These are phyloP conservation scores for Xenopus petersii DNA, from an alignment of 2,797 vertebrate species.

Conservation along the genomic window DNA sequence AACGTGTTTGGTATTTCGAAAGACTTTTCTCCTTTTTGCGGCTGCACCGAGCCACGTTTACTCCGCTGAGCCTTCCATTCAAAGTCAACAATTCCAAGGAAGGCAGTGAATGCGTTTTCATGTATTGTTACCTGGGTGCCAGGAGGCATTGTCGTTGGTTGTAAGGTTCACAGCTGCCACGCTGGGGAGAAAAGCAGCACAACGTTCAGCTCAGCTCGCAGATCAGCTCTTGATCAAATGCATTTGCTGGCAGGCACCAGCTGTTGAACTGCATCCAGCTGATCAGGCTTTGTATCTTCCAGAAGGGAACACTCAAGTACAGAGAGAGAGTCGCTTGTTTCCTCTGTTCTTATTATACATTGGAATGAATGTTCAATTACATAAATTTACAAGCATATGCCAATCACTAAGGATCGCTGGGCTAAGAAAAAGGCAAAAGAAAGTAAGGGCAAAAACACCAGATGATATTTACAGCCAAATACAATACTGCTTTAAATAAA, in stretches of 20 bases:
- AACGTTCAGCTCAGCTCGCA: background rate
- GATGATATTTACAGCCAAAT: slow-evolving; percentile 9
- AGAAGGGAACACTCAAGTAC: background rate
- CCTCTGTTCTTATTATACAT: slow-evolving; percentile 3
- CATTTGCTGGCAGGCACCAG: slow-evolving; percentile 22
- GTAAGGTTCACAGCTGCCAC: slow-evolving; percentile 25
- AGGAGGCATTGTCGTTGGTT: slow-evolving; percentile 21
- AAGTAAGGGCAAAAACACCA: slow-evolving; percentile 1
- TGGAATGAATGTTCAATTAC: slow-evolving; percentile 16
- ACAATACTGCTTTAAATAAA: slow-evolving; percentile 3
- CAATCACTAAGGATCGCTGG: slow-evolving; percentile 9
- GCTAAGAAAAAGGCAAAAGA: background rate
- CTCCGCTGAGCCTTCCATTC: slow-evolving; percentile 2
- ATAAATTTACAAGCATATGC: slow-evolving; percentile 3
- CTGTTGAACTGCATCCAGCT: slow-evolving; percentile 25
- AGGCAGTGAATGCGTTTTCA: background rate
- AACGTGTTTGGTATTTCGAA: background rate
- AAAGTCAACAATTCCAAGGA: background rate
- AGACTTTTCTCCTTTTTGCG: background rate
- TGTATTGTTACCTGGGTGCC: slow-evolving; percentile 17
- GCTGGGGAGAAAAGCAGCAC: slow-evolving; percentile 4
- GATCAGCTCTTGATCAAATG: slow-evolving; percentile 6
- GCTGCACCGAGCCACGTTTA: background rate
- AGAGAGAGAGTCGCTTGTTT: background rate
- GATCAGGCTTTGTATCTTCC: background rate